A percentile compares a stretch with the other conserved stretches of the same genome.
These are phyloP conservation scores for Diaperis boleti DNA, from an alignment of 2,888 invertebrate genomes.

Conservation along the genomic window DNA sequence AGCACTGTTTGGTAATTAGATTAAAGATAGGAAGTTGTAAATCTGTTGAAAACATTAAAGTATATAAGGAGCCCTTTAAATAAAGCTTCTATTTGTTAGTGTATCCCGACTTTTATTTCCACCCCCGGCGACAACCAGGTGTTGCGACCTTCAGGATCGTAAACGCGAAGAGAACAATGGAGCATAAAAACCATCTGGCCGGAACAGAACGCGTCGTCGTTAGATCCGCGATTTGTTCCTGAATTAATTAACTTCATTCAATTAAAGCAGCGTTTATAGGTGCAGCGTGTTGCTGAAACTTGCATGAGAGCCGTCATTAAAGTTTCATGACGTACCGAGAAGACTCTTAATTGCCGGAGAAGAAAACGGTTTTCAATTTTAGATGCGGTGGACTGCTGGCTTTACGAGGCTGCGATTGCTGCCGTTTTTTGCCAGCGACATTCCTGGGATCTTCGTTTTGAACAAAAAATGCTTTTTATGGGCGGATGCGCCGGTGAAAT, in stretches of 20 bases:
- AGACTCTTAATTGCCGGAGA: not conserved
- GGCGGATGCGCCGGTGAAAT: too few species aligned
- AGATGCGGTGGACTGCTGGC: not conserved
- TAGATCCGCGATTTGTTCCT: slow-evolving; percentile 24
- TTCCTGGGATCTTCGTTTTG: too few species aligned
- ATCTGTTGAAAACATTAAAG: slow-evolving; percentile 58
- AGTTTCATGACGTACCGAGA: not conserved
- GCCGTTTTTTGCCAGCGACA: too few species aligned
- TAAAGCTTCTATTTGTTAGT: slow-evolving; percentile 60
- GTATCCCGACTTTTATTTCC: slow-evolving; percentile 46
- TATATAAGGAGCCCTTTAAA: slow-evolving; percentile 55
- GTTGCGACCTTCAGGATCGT: slow-evolving; percentile 47
- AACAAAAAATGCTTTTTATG: too few species aligned
- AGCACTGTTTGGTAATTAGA: slow-evolving; percentile 31
- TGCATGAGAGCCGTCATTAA: not conserved
- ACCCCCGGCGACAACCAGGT: slow-evolving; percentile 34
- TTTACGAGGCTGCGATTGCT: not conserved
- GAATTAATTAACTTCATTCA: slow-evolving; percentile 21
- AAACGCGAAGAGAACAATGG: slow-evolving; percentile 35
- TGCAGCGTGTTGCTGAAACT: not conserved
- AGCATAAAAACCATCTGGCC: slow-evolving; percentile 36
- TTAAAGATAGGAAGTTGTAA: slow-evolving; percentile 49
- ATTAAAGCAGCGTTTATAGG: slow-evolving; percentile 1
- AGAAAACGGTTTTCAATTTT: not conserved
- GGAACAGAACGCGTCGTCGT: slow-evolving; percentile 23